These are phyloP conservation scores for Astreopora myriophthalma DNA, from an alignment of 64 coral and sea anemone species.

Conservation along the genomic window DNA sequence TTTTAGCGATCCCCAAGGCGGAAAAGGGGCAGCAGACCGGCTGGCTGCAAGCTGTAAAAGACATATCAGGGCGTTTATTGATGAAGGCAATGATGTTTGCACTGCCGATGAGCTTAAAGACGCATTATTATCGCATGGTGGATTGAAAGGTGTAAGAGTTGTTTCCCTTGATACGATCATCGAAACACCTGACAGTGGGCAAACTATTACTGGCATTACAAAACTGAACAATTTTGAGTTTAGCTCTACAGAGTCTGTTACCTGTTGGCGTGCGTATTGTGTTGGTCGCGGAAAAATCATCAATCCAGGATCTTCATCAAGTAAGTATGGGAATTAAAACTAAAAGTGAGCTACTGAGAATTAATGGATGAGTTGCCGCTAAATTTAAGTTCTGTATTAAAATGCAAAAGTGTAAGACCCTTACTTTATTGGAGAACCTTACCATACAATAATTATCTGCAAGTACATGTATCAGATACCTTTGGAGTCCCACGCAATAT, in stretches of 20 bases:
- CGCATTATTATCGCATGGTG: conserved; percentile 56
- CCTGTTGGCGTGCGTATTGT: neutral
- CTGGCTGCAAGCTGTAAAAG: conserved; percentile 52
- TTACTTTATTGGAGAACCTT: too few species aligned
- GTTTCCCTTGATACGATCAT: conserved; percentile 32
- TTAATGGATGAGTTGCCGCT: neutral
- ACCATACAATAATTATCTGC: too few species aligned
- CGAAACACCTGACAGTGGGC: conserved; percentile 30
- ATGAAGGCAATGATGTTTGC: conserved; percentile 29
- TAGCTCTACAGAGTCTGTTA: neutral
- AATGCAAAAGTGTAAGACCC: conserved; percentile 11
- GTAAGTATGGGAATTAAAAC: neutral
- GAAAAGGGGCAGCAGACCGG: conserved; percentile 42
- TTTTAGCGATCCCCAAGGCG: conserved; percentile 58
- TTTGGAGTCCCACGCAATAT: too few species aligned
- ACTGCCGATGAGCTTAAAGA: conserved; percentile 41
- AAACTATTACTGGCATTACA: neutral
- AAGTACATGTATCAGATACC: too few species aligned
- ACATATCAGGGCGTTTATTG: conserved; percentile 38
- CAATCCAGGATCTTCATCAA: too few species aligned
- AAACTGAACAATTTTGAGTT: neutral
- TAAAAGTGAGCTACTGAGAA: neutral
- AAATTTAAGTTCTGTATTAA: conserved; percentile 16
- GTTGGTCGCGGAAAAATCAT: too few species aligned
- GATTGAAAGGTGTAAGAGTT: conserved; percentile 62